These are phyloP conservation scores for Staurois parvus DNA, from an alignment of 2,797 vertebrate genomes.

Conservation along the genomic window DNA sequence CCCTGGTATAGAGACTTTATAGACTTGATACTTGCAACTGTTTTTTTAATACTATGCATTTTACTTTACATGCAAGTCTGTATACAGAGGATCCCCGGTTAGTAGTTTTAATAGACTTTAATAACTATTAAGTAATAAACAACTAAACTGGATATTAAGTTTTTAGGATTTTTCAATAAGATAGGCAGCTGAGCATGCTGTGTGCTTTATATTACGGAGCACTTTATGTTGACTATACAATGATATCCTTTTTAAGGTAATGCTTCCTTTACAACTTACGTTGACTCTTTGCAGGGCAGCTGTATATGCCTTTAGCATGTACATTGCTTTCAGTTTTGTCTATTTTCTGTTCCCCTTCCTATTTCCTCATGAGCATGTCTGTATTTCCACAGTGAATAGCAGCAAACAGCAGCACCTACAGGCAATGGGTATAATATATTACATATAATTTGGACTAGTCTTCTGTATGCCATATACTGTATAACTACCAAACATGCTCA, in stretches of 20 bases:
- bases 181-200: background rate
- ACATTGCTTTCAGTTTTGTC: background rate
- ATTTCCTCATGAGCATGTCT: background rate
- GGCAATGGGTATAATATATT: background rate
- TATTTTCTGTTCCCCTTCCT: background rate
- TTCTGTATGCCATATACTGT: background rate
- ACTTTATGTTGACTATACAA: background rate
- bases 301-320: background rate
- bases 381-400: background rate
- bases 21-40: no score
- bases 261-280: background rate
- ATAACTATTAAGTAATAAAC: background rate
- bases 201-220: background rate
- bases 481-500: background rate
- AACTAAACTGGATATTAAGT: background rate
- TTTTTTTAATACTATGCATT: slow-evolving; percentile 70
- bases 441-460: no score
- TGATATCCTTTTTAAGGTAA: background rate
- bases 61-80: slow-evolving; percentile 88
- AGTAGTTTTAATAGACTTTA: slow-evolving; percentile 74
- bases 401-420: background rate
- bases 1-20: background rate
- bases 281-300: background rate
- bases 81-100: slow-evolving; percentile 98
- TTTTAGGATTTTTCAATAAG: background rate